A percentile compares a stretch with the other conserved stretches of the same genome.
These are phyloP conservation scores for Rhinoraja longicauda DNA, from an alignment of 2,797 vertebrate genomes.

Conservation along the genomic window DNA sequence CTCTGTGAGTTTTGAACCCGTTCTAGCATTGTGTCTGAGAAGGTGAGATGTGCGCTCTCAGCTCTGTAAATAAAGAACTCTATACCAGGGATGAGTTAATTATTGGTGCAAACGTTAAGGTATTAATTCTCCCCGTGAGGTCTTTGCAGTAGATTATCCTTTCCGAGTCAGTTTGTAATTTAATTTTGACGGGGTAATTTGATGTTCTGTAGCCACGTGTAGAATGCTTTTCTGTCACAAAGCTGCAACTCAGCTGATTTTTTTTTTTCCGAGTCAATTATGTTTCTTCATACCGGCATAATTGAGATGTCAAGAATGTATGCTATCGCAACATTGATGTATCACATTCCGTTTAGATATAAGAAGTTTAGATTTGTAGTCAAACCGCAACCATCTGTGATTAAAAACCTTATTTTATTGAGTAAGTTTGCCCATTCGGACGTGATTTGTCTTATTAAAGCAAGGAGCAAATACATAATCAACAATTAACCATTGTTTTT, in stretches of 20 bases:
- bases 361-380: not conserved
- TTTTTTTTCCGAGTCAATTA: not conserved
- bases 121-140: constrained; percentile 17
- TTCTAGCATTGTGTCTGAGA: not conserved
- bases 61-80: constrained; percentile 4
- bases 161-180: constrained; percentile 28
- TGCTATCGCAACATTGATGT: not conserved
- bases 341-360: not conserved
- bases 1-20: not conserved
- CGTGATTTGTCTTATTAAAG: not conserved
- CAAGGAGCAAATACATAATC: not conserved
- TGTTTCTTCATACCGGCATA: not conserved
- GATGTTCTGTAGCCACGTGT: not conserved
- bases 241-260: not conserved
- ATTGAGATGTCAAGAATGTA: not conserved
- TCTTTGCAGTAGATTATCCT: constrained; percentile 22
- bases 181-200: constrained; percentile 22
- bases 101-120: not conserved
- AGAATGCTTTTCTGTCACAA: not conserved
- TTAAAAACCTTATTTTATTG: not conserved
- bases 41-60: not conserved
- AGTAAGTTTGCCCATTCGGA: not conserved
- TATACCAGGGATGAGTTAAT: constrained; percentile 14
- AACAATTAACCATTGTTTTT: not conserved
- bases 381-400: not conserved